Evolutionary conservation across 2,888 invertebrate genomes (phyloP).

Genomic region (Eristalis tenax): DNA sequence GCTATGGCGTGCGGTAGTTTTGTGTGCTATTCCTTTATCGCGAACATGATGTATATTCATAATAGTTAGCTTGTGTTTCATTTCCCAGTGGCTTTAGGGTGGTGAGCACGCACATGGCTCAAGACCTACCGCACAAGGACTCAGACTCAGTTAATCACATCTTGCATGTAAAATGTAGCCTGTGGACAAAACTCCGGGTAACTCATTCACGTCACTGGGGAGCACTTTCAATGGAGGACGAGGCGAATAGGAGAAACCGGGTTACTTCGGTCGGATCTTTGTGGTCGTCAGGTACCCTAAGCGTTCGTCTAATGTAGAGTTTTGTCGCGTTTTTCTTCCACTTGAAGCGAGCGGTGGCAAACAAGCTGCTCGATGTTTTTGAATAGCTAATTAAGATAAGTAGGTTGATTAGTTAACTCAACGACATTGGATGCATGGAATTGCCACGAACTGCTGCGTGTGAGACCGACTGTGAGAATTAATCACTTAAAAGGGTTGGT

Average conservation of each 20-base stretch:
- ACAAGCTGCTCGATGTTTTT: slow-evolving; percentile 64
- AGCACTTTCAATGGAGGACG: background rate
- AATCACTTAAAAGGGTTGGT: slow-evolving; percentile 71
- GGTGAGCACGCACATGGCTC: slow-evolving; percentile 50
- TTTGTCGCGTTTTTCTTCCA: slow-evolving; percentile 60
- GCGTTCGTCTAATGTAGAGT: slow-evolving; percentile 67
- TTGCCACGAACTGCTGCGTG: slow-evolving; percentile 47
- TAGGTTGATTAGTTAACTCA: slow-evolving; percentile 68
- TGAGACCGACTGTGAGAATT: slow-evolving; percentile 56
- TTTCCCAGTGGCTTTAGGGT: slow-evolving; percentile 54
- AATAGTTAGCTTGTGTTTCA: slow-evolving; percentile 67
- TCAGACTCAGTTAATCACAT: slow-evolving; percentile 36
- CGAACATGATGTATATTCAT: slow-evolving; percentile 67
- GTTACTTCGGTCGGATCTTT: slow-evolving; percentile 2
- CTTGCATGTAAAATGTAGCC: background rate
- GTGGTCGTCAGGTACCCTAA: slow-evolving; percentile 48
- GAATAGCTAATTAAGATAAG: slow-evolving; percentile 72
- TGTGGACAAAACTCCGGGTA: background rate
- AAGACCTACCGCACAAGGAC: slow-evolving; percentile 39
- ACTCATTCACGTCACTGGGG: slow-evolving; percentile 16
- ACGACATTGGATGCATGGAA: slow-evolving; percentile 39
- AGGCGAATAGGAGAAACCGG: background rate
- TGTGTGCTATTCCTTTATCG: slow-evolving; percentile 65
- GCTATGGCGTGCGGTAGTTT: slow-evolving; percentile 43
- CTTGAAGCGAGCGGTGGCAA: background rate